Evolutionary conservation across 1,140 invertebrate species (phyloP).

Genomic region (Samia ricini): DNA sequence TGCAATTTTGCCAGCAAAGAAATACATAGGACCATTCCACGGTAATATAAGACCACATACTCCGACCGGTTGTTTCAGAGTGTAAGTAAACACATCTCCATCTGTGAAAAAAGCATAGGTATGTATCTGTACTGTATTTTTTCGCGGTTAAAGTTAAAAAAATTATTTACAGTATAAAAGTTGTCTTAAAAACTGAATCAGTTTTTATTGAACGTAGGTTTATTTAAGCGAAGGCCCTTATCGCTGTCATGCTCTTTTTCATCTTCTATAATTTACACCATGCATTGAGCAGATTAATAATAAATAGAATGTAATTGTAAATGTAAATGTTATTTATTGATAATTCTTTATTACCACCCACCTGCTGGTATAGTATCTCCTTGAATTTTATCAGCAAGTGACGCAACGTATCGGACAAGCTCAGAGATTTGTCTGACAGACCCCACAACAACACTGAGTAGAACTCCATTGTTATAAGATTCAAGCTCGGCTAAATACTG

Average conservation of each 20-base stretch:
- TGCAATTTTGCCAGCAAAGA: conserved; percentile 83
- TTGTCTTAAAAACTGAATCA: too few relatives aligned
- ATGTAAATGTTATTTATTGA: too few relatives aligned
- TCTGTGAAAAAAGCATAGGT: neutral
- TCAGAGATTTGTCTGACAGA: conserved; percentile 81
- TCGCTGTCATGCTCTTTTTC: too few relatives aligned
- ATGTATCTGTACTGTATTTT: too few relatives aligned
- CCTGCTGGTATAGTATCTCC: conserved; percentile 71
- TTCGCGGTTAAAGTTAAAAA: too few relatives aligned
- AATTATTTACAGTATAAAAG: too few relatives aligned
- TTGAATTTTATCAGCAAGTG: conserved; percentile 83
- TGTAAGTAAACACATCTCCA: conserved; percentile 38
- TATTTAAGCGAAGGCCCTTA: too few relatives aligned
- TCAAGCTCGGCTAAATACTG: conserved; percentile 82
- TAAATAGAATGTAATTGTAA: too few relatives aligned
- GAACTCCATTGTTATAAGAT: conserved; percentile 42
- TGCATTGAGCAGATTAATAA: too few relatives aligned
- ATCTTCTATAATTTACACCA: too few relatives aligned
- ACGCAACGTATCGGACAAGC: conserved; percentile 39
- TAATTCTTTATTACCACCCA: too few relatives aligned
- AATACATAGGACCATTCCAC: conserved; percentile 84
- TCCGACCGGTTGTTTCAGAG: conserved; percentile 58
- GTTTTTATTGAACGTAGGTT: too few relatives aligned
- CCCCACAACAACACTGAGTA: conserved; percentile 78
- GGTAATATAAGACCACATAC: conserved; percentile 68